These are phyloP conservation scores for Coenobita brevimanus DNA, from an alignment of 1,140 invertebrate species.

Conservation along the genomic window DNA sequence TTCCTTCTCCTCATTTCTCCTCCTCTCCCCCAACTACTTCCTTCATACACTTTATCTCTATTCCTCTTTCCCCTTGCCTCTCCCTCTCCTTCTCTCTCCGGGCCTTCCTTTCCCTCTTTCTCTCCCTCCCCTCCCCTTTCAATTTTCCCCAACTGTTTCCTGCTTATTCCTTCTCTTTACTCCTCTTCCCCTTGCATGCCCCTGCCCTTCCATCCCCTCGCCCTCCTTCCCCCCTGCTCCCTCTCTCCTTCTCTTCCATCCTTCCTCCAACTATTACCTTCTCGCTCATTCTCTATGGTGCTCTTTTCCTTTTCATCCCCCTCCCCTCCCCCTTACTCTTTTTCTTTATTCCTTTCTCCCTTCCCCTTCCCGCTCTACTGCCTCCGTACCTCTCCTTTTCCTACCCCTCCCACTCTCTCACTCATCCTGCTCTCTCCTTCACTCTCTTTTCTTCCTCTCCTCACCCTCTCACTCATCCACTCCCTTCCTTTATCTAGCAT, in stretches of 20 bases:
- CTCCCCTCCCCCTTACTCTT: background rate
- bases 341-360: background rate
- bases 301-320: conserved; percentile 8
- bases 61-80: background rate
- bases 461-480: background rate
- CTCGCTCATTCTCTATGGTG: too few species aligned
- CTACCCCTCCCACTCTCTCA: conserved; percentile 18
- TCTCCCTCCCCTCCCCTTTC: background rate
- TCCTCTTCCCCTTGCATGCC: background rate
- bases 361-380: background rate
- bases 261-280: background rate
- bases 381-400: background rate
- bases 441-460: background rate
- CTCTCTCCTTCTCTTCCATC: background rate
- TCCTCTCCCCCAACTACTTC: background rate
- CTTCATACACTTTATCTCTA: background rate
- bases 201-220: background rate
- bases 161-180: background rate
- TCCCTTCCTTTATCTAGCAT: too few species aligned
- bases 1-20: background rate
- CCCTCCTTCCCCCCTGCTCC: background rate
- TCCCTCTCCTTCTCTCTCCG: background rate
- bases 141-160: background rate
- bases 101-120: background rate
- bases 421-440: background rate